Conservation (phyloP, 2,797 vertebrate genomes). For the Sebastes oblongus region DNA sequence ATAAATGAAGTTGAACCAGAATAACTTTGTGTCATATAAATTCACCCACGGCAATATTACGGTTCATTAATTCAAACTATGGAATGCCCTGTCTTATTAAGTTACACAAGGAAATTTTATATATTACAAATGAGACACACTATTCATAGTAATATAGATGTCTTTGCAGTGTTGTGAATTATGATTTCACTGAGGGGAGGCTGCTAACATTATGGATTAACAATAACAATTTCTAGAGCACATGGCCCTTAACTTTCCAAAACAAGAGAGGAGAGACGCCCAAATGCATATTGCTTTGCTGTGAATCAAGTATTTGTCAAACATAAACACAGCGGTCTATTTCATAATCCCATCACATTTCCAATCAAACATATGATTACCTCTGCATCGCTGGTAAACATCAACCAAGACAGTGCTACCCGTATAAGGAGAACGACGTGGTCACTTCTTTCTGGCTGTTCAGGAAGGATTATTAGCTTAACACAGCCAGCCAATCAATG, state of each 20-base stretch:
- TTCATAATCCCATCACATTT: conserved; percentile 39
- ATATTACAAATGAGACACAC: conserved; percentile 9
- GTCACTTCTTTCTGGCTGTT: conserved; percentile 10
- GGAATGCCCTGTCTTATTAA: conserved; percentile 13
- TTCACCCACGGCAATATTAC: conserved; percentile 14
- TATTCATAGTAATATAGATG: conserved; percentile 1
- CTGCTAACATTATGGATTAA: conserved; percentile 19
- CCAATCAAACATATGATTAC: conserved; percentile 23
- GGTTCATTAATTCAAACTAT: conserved; percentile 12
- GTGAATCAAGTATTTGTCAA: conserved; percentile 35
- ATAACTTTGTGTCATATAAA: conserved; percentile 13
- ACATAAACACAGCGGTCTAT: conserved; percentile 21
- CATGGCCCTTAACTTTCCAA: neutral
- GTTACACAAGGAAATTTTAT: neutral
- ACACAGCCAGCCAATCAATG: conserved; percentile 34
- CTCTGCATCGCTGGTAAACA: conserved; percentile 13
- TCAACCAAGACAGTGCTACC: neutral
- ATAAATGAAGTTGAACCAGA: conserved; percentile 15
- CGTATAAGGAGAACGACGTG: neutral
- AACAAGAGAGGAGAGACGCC: conserved; percentile 2
- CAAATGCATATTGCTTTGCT: neutral
- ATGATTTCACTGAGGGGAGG: conserved; percentile 19
- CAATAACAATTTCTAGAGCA: conserved; percentile 9
- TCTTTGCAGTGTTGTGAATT: conserved; percentile 9
- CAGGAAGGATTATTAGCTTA: conserved; percentile 43